Conservation (phyloP, 2,797 vertebrate species). For the Selene dorsalis region DNA sequence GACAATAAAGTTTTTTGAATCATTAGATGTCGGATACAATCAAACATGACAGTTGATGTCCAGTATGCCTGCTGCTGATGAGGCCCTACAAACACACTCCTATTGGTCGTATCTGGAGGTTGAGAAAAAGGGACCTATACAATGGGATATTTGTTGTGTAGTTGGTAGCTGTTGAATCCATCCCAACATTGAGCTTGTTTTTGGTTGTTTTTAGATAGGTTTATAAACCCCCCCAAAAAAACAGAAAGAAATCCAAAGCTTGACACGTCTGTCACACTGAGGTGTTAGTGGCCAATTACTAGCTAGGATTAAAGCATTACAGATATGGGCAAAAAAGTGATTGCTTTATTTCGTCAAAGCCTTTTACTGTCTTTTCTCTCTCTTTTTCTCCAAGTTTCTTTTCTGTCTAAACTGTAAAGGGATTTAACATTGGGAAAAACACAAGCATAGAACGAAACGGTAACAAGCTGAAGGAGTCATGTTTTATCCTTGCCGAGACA, state of each 20-base stretch:
- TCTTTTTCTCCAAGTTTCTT: slow-evolving; percentile 8
- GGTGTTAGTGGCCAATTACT: neutral
- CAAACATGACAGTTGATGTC: no score
- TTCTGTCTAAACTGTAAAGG: slow-evolving; percentile 59
- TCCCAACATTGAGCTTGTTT: neutral
- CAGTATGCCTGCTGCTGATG: no score
- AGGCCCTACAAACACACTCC: no score
- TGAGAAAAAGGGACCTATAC: no score
- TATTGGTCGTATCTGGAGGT: no score
- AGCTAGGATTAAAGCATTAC: neutral
- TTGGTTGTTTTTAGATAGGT: neutral
- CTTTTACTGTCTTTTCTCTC: neutral
- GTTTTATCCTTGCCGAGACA: slow-evolving; percentile 76
- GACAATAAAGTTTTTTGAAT: no score
- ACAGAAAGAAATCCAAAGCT: neutral
- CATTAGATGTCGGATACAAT: no score
- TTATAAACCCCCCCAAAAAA: no score
- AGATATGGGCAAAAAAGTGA: neutral
- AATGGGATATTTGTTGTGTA: no score
- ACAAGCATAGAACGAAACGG: slow-evolving; percentile 63
- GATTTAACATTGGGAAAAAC: slow-evolving; percentile 55
- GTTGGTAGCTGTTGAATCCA: neutral
- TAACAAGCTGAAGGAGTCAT: slow-evolving; percentile 71
- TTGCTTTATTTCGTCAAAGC: neutral
- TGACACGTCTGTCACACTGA: neutral